A percentile compares a stretch with the other conserved stretches of the same genome.
Evolutionary conservation across 2,888 invertebrate genomes (phyloP).

Genomic region (Phasia obesa): DNA sequence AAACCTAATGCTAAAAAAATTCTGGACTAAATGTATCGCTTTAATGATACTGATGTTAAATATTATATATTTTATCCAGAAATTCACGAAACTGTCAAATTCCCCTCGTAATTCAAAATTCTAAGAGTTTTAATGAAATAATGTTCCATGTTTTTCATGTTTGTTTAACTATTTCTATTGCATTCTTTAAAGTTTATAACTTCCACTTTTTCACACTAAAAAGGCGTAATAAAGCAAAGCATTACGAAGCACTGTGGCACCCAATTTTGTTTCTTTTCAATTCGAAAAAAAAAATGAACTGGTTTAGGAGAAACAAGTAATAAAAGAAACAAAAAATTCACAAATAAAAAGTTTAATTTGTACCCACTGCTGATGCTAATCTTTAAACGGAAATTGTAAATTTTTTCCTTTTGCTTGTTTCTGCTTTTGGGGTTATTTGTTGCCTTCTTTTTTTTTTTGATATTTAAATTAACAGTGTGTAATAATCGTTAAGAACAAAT

Average conservation of each 20-base stretch:
- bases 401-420: constrained; percentile 7
- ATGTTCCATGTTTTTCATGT: not conserved
- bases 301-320: not conserved
- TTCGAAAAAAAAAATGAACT: not conserved
- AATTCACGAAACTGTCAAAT: no score
- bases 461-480: constrained; percentile 1
- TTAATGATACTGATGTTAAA: no score
- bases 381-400: constrained; percentile 54
- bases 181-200: not conserved
- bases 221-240: constrained; percentile 2
- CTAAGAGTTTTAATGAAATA: no score
- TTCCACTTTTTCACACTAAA: constrained; percentile 4
- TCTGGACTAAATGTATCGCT: no score
- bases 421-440: not conserved
- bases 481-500: not conserved
- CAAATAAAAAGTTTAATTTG: not conserved
- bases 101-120: no score
- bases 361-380: constrained; percentile 40
- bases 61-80: no score
- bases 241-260: not conserved
- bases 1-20: no score
- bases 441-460: constrained; percentile 12
- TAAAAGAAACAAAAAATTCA: no score
- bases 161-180: not conserved
- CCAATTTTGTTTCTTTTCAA: not conserved